A percentile compares a stretch with the other conserved stretches of the same genome.
phyloP scores from a whole-genome alignment of 2,888 invertebrate species.

The Thelaira solivaga region DNA sequence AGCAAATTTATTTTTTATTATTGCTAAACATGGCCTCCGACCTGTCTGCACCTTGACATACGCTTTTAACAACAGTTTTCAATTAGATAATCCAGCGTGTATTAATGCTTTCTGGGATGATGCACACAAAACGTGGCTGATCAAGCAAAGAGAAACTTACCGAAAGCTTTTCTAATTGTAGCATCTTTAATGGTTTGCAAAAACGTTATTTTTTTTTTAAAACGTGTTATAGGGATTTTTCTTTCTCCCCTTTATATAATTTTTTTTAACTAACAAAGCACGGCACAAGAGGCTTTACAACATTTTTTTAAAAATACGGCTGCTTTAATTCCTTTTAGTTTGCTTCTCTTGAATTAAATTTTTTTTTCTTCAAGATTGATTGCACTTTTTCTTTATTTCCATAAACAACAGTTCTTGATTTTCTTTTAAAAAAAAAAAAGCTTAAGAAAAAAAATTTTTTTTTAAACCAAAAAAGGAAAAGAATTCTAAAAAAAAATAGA shows the following conservation, averaged over 20 bases:
- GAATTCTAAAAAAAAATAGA: conserved; percentile 2
- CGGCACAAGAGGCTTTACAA: too few relatives aligned
- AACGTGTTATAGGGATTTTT: too few relatives aligned
- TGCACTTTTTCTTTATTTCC: conserved; percentile 3
- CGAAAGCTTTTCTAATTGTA: background rate
- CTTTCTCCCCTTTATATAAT: too few relatives aligned
- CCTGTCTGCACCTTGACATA: conserved; percentile 35
- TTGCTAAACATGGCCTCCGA: background rate
- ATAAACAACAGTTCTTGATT: conserved; percentile 10
- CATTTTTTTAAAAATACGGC: too few relatives aligned
- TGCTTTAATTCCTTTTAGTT: conserved; percentile 8
- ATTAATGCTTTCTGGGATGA: background rate
- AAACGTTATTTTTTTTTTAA: background rate
- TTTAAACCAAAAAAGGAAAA: conserved; percentile 6
- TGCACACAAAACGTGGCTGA: background rate
- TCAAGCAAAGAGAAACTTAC: background rate
- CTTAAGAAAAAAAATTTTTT: conserved; percentile 27
- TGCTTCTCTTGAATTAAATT: background rate
- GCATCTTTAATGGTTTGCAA: conserved; percentile 6
- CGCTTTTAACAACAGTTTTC: conserved; percentile 38
- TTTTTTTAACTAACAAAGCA: too few relatives aligned
- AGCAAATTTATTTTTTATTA: background rate
- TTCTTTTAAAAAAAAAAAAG: background rate
- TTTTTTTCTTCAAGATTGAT: conserved; percentile 1
- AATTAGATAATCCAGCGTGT: conserved; percentile 25